These are phyloP conservation scores for Lycaena phlaeas DNA, from an alignment of 2,888 invertebrate species.

Conservation along the genomic window DNA sequence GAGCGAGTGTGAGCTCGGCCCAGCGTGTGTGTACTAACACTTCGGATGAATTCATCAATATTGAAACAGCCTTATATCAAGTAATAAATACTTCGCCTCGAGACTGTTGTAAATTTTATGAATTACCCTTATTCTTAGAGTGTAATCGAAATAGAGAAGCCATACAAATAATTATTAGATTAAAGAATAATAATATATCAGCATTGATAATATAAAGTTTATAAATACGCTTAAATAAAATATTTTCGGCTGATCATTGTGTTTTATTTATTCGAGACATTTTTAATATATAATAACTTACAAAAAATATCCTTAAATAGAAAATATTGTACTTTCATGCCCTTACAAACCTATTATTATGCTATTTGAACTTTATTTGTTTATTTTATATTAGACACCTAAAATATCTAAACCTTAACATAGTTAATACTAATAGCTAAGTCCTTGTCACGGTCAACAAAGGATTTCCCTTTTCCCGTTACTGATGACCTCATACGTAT, in stretches of 20 bases:
- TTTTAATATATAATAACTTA: background rate
- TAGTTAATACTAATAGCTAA: too few species aligned
- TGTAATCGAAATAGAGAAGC: slow-evolving; percentile 52
- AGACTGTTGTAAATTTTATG: slow-evolving; percentile 40
- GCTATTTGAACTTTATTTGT: too few species aligned
- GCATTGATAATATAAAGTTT: slow-evolving; percentile 70
- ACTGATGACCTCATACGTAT: slow-evolving; percentile 70
- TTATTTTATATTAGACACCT: too few species aligned
- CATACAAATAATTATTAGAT: slow-evolving; percentile 57
- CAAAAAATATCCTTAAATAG: background rate
- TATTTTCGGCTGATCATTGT: slow-evolving; percentile 66
- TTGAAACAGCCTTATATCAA: slow-evolving; percentile 35
- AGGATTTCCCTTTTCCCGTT: slow-evolving; percentile 55
- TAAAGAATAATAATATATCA: slow-evolving; percentile 70
- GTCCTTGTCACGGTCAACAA: slow-evolving; percentile 41
- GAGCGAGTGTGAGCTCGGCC: slow-evolving; percentile 49
- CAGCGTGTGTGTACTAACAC: slow-evolving; percentile 48
- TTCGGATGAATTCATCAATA: slow-evolving; percentile 35
- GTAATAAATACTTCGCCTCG: slow-evolving; percentile 16
- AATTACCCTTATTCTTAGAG: slow-evolving; percentile 40
- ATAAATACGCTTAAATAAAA: slow-evolving; percentile 75
- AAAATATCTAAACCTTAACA: too few species aligned
- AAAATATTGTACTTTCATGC: background rate
- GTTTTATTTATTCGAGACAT: slow-evolving; percentile 39
- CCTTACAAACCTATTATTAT: too few species aligned